These are phyloP conservation scores for Hyposoter dolosus DNA, from an alignment of 2,888 invertebrate genomes.

Conservation along the genomic window DNA sequence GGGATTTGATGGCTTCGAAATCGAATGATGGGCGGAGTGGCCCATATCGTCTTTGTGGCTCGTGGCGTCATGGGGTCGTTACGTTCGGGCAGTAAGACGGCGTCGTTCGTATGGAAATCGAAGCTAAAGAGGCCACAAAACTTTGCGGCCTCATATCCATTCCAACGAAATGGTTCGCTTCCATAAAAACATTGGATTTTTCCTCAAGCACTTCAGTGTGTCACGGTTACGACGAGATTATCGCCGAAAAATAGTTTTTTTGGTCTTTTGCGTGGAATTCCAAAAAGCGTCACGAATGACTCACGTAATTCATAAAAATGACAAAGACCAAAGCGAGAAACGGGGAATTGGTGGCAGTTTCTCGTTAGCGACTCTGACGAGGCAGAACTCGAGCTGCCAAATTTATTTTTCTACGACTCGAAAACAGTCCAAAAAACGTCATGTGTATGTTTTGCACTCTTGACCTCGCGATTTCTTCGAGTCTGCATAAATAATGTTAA, in stretches of 20 bases:
- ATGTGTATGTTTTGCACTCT: not conserved
- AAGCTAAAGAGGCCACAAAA: not conserved
- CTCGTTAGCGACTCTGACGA: conserved; percentile 39
- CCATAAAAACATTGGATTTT: not conserved
- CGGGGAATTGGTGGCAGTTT: conserved; percentile 19
- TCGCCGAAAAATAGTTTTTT: not conserved
- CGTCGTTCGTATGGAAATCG: not conserved
- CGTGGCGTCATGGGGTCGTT: conserved; percentile 15
- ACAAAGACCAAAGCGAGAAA: conserved; percentile 1
- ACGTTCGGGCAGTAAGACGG: not conserved
- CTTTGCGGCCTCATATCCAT: not conserved
- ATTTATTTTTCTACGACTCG: conserved; percentile 6
- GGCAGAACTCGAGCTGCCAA: not conserved
- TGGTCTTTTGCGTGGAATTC: not conserved
- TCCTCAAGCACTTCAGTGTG: not conserved
- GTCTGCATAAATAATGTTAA: not conserved
- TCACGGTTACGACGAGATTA: not conserved
- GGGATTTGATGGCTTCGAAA: not conserved
- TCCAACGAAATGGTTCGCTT: not conserved
- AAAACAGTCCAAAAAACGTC: not conserved
- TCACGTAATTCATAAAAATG: not conserved
- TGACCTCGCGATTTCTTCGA: not conserved
- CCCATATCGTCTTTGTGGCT: not conserved
- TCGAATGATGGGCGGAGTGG: not conserved
- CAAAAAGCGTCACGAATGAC: not conserved